Evolutionary conservation across 1,140 invertebrate species (phyloP).

Genomic region (Heliconius himera): DNA sequence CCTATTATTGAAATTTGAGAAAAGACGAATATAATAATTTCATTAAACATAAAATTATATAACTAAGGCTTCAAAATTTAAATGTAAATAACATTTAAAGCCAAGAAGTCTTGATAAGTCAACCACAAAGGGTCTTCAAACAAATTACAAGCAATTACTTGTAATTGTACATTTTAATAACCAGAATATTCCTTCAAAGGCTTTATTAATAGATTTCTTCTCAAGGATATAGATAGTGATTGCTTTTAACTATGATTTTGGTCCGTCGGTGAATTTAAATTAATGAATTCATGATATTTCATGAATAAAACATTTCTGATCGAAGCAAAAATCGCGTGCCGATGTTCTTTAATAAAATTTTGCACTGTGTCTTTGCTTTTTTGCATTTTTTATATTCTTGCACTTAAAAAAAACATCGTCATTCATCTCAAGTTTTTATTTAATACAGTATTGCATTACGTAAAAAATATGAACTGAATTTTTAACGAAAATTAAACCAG

Average conservation of each 20-base stretch:
- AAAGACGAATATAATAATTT: not conserved
- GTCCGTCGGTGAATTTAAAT: conserved; percentile 19
- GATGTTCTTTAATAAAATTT: conserved; percentile 13
- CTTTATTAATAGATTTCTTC: conserved; percentile 24
- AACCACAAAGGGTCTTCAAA: not conserved
- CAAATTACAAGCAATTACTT: not conserved
- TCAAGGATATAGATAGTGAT: not conserved
- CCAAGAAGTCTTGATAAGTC: not conserved
- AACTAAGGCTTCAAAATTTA: no score
- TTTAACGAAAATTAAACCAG: no score
- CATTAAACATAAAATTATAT: no score
- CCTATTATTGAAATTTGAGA: not conserved
- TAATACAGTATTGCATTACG: no score
- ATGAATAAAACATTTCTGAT: conserved; percentile 26
- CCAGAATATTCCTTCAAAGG: not conserved
- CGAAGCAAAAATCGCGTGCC: conserved; percentile 1
- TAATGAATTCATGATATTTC: conserved; percentile 21
- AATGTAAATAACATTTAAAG: not conserved
- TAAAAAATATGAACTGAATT: no score
- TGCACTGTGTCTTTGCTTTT: not conserved
- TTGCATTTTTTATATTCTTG: not conserved
- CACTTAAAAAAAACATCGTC: no score
- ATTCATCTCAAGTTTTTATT: no score
- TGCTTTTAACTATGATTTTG: conserved; percentile 18
- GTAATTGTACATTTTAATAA: not conserved